These are phyloP conservation scores for Melinaea menophilus DNA, from an alignment of 2,888 invertebrate genomes.

Conservation along the genomic window DNA sequence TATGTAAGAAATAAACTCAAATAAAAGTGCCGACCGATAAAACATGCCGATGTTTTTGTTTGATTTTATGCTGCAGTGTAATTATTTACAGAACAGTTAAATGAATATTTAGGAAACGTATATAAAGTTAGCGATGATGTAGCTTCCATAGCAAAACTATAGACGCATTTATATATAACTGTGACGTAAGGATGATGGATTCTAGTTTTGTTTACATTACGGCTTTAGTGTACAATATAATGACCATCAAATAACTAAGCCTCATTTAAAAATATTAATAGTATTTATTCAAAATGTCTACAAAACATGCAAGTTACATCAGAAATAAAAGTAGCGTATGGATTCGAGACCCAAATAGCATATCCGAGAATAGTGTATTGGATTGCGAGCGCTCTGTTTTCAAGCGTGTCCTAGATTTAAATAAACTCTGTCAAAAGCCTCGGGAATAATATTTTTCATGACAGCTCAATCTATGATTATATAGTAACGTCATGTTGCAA, in stretches of 20 bases:
- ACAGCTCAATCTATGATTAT: slow-evolving; percentile 34
- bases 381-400: slow-evolving; percentile 29
- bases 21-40: too few relatives aligned
- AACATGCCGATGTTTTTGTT: too few relatives aligned
- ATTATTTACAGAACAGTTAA: background rate
- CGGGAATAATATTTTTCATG: slow-evolving; percentile 21
- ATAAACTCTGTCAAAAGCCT: slow-evolving; percentile 24
- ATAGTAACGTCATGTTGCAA: background rate
- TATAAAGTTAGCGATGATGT: slow-evolving; percentile 27
- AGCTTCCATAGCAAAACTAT: background rate
- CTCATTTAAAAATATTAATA: background rate
- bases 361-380: slow-evolving; percentile 37
- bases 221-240: slow-evolving; percentile 18
- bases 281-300: background rate
- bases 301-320: slow-evolving; percentile 20
- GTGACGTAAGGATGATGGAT: slow-evolving; percentile 39
- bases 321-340: slow-evolving; percentile 29
- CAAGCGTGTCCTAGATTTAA: slow-evolving; percentile 43
- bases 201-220: slow-evolving; percentile 64
- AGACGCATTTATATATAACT: slow-evolving; percentile 27
- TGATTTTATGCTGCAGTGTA: too few relatives aligned
- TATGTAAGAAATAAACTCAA: too few relatives aligned
- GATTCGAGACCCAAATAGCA: slow-evolving; percentile 29
- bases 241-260: background rate
- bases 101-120: slow-evolving; percentile 6